A percentile compares a stretch with the other conserved stretches of the same genome.
Evolutionary conservation across 2,888 invertebrate genomes (phyloP).

Genomic region (Bedellia somnulentella): DNA sequence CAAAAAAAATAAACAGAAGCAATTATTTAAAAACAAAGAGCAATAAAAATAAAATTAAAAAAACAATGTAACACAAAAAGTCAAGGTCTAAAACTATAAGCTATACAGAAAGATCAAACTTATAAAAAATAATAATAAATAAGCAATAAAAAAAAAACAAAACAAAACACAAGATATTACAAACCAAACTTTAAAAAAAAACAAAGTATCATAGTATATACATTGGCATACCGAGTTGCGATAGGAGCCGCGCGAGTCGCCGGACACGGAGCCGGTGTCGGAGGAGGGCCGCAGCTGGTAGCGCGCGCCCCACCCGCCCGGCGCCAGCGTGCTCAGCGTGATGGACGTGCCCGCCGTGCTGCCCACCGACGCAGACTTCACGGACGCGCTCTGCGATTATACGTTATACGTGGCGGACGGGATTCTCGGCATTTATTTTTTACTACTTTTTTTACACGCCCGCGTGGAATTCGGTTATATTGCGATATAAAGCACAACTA

Average conservation of each 20-base stretch:
- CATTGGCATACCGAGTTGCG: conserved; percentile 12
- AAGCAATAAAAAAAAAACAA: not conserved
- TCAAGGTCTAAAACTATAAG: too few relatives aligned
- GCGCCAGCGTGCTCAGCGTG: conserved; percentile 19
- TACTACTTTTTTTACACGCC: not conserved
- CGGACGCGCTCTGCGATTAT: conserved; percentile 19
- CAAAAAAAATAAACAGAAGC: too few relatives aligned
- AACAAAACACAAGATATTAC: not conserved
- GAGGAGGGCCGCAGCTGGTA: conserved; percentile 24
- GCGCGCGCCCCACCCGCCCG: conserved; percentile 18
- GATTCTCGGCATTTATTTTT: not conserved
- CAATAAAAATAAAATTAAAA: too few relatives aligned
- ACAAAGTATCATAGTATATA: not conserved
- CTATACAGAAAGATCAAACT: too few relatives aligned
- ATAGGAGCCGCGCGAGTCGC: conserved; percentile 67
- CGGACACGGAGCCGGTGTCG: conserved; percentile 68
- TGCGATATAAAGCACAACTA: too few relatives aligned
- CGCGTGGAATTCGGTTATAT: too few relatives aligned
- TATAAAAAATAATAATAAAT: conserved; percentile 1
- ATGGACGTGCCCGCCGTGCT: conserved; percentile 35
- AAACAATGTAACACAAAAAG: too few relatives aligned
- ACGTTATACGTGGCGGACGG: not conserved
- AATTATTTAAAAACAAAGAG: too few relatives aligned
- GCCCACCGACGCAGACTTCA: conserved; percentile 34
- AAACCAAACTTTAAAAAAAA: not conserved